A percentile compares a stretch with the other conserved stretches of the same genome.
Conservation (phyloP, 2,113 vertebrate species). For the Syngnathus floridae region DNA sequence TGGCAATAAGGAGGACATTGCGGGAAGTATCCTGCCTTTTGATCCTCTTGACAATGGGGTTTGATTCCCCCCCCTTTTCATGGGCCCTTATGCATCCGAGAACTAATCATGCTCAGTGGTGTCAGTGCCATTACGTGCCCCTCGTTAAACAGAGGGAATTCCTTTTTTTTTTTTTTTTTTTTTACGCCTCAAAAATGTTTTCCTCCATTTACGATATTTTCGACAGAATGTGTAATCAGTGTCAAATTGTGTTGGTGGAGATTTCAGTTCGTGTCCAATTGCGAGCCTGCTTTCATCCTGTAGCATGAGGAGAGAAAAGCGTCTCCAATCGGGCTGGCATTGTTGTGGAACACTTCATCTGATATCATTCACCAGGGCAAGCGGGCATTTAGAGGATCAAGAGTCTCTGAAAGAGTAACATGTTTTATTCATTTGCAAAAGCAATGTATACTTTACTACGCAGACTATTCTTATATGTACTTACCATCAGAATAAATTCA, state of each 20-base stretch:
- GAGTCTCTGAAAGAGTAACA: constrained; percentile 20
- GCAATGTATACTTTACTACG: constrained; percentile 2
- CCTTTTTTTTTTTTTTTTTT: not conserved
- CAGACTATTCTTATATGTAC: constrained; percentile 17
- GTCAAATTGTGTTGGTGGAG: constrained; percentile 23
- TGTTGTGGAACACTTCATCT: constrained; percentile 45
- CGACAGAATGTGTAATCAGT: constrained; percentile 19
- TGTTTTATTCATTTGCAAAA: constrained; percentile 55
- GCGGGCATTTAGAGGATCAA: constrained; percentile 31
- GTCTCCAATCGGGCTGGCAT: constrained; percentile 46
- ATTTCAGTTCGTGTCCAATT: constrained; percentile 5
- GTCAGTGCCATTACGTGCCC: constrained; percentile 19
- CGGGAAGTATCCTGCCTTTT: constrained; percentile 10
- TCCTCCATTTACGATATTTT: constrained; percentile 2
- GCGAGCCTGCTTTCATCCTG: constrained; percentile 6
- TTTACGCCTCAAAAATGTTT: not conserved
- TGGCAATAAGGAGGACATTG: constrained; percentile 15
- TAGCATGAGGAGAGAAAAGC: constrained; percentile 28
- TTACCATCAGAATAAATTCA: constrained; percentile 25
- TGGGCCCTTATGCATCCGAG: constrained; percentile 12
- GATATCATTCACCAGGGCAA: constrained; percentile 32
- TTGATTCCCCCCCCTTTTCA: constrained; percentile 31
- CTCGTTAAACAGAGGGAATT: constrained; percentile 1
- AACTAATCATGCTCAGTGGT: constrained; percentile 28
- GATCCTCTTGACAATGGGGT: constrained; percentile 28